Base-by-base conservation (phyloP, 2,113 vertebrate genomes). In the Mustelus asterias region DNA sequence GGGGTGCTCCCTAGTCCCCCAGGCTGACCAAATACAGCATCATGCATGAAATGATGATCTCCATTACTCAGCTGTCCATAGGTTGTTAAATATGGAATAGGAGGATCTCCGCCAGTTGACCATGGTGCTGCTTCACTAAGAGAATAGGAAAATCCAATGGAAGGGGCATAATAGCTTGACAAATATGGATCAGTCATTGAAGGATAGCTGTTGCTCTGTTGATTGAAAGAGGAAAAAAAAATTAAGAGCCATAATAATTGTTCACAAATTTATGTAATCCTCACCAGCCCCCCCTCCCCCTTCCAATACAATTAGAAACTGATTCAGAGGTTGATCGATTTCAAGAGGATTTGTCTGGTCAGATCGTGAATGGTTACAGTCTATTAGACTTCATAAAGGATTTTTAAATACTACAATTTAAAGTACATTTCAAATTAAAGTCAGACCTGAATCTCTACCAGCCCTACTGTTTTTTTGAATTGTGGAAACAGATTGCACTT, bases 161-260 rank as follows among this genome's bases (percentile, higher is more conserved):
- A 99, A n/a, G 98, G 99, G 48, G 99, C 98, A 96, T 99, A 99
- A 96, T 99, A 99, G 98, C 98, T 99, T 97, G 99, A 98, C 97
- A 99, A 96, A 97, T 99, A 99, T 93, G 99, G 98, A 97, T 99
- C 99, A 41, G 98, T 99, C 98, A 99, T 99, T 96, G 99, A 99
- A 97, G 99, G 98, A 97, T 99, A 99, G 97, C 98, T 99, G 98
- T 98, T 99, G 97, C 98, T 99, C 99, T 99, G 98, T 96, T 97
- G 96, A 97, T 96, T 96, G 96, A 96, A 96, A 96, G 48, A 89
- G 96, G 95, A 94, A 86, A 96, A 41, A 96, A 95, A 96, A 0
- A 37, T 96, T 70, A 96, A 95, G 72, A 96, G 85, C 69, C 96
- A 96, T 96, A 95, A 33, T 90, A 96, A 95, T 37, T 63, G 63